Evolutionary conservation across 1,140 invertebrate genomes (phyloP).

Genomic region (Patella vulgata): DNA sequence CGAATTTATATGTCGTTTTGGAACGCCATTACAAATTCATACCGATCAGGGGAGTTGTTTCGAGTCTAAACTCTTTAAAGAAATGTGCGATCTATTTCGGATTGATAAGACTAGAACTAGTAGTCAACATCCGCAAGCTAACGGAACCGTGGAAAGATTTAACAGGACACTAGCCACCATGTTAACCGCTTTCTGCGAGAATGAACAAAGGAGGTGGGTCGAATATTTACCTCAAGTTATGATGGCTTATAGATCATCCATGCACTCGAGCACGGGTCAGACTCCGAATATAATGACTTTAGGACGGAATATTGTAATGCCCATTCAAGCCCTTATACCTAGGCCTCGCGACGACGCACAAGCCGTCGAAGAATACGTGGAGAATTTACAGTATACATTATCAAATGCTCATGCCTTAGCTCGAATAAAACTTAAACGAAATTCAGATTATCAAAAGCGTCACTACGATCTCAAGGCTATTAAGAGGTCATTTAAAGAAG

Average conservation of each 20-base stretch:
- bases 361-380: neutral
- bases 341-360: neutral
- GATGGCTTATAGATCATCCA: conserved; percentile 17
- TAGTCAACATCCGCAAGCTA: conserved; percentile 50
- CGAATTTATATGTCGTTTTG: conserved; percentile 5
- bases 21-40: conserved; percentile 3
- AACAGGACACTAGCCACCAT: conserved; percentile 46
- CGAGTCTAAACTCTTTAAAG: conserved; percentile 16
- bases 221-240: conserved; percentile 10
- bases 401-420: neutral
- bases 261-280: conserved; percentile 8
- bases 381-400: neutral
- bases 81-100: conserved; percentile 47
- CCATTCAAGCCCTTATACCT: neutral
- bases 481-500: conserved; percentile 6
- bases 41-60: conserved; percentile 17
- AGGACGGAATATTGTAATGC: conserved; percentile 6
- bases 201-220: conserved; percentile 3
- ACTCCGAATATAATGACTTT: conserved; percentile 15
- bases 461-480: neutral
- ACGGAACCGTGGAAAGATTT: conserved; percentile 61
- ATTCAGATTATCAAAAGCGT: neutral
- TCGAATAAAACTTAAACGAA: neutral
- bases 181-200: conserved; percentile 34
- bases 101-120: conserved; percentile 61